Evolutionary conservation across 1,140 invertebrate species (phyloP).

Genomic region (Latrodectus geometricus): DNA sequence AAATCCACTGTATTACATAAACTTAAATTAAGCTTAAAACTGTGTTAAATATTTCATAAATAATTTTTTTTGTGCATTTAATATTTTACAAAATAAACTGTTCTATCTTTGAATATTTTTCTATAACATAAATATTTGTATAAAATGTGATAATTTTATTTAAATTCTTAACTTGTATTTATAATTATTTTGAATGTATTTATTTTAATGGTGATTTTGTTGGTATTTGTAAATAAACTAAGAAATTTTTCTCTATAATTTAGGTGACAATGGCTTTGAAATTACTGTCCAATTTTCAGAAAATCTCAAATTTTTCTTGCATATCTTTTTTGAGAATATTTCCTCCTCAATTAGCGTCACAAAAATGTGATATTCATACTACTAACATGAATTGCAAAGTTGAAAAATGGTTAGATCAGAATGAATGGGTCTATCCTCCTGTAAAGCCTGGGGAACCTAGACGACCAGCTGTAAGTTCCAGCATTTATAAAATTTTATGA

Average conservation of each 20-base stretch:
- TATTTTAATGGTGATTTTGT: too few relatives aligned
- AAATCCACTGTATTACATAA: too few relatives aligned
- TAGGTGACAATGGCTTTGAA: constrained; percentile 23
- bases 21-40: too few relatives aligned
- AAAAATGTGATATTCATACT: constrained; percentile 6
- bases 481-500: not conserved
- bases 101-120: too few relatives aligned
- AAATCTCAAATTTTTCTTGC: not conserved
- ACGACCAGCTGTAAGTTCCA: constrained; percentile 82
- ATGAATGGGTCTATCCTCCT: constrained; percentile 83
- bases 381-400: constrained; percentile 59
- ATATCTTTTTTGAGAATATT: not conserved
- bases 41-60: too few relatives aligned
- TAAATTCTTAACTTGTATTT: too few relatives aligned
- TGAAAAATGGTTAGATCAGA: constrained; percentile 71
- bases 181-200: too few relatives aligned
- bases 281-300: not conserved
- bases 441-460: constrained; percentile 79
- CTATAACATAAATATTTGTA: too few relatives aligned
- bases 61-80: too few relatives aligned
- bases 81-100: too few relatives aligned
- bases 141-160: too few relatives aligned
- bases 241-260: not conserved
- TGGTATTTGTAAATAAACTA: too few relatives aligned
- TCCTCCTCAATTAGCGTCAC: not conserved